Evolutionary conservation across 2,113 vertebrate species (phyloP), one percentile per base, ranked within the genome.

Genomic region (Serilophus lunatus): DNA sequence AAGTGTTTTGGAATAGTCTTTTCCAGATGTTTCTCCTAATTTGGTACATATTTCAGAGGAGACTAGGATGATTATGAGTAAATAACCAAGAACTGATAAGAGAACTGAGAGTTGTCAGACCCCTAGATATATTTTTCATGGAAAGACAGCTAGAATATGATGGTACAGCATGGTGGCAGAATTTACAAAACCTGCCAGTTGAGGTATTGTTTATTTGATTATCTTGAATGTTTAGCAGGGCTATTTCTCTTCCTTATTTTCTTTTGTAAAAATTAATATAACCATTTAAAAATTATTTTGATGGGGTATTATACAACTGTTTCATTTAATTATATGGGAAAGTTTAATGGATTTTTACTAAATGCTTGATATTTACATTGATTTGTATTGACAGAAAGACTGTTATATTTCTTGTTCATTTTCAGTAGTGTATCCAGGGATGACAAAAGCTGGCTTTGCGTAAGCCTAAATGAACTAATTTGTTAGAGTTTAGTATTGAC

Each of bases 341-440:
- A 44, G 3, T 47, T 64, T 35, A 19, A 44, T 64, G 19, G 24
- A 60, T 82, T 85, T 86, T 2, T 69, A 64, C 60, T 60, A 86
- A 86, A 77, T 44, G 12, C 6, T 72, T 47, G 18, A 25, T 72
- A 69, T 65, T 68, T 60, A 1, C 47, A 36, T 88, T 82, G 70
- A 64, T 56, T 65, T 77, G 6, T 69, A 29, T 79, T 65, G 49
- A 61, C 42, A 74, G 24, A 36, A 88, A 53, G 35, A 38, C 4
- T 18, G 4, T 28, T 38, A 8, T 64, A 47, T 79, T 92, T 90
- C 13, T 33, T 61, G 18, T 25, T 14, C 1, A 0, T 69, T 82
- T 88, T 60, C 13, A 33, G 26, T 76, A 45, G 25, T 35, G 10
- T 40, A 36, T 12, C 3, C 0, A 0, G 3, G 22, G 11, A 40